Evolutionary conservation across 2,888 invertebrate genomes (phyloP).

Genomic region (Epistrophe grossulariae): DNA sequence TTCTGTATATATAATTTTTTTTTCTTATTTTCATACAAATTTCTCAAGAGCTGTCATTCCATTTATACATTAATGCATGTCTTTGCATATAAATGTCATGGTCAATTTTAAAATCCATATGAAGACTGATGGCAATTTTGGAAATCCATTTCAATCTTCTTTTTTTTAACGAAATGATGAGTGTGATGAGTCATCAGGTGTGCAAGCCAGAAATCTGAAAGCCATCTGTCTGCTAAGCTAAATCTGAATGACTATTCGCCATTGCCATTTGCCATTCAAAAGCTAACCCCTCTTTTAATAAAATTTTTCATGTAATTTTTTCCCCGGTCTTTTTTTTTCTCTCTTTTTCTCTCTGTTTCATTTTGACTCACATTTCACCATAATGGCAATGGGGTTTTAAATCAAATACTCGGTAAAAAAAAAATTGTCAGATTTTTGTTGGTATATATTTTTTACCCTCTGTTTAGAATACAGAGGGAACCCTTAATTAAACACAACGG

Average conservation of each 20-base stretch:
- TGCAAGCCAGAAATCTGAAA: conserved; percentile 46
- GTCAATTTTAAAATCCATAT: background rate
- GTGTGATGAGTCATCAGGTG: conserved; percentile 60
- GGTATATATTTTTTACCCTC: conserved; percentile 6
- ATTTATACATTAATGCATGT: background rate
- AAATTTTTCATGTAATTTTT: conserved; percentile 38
- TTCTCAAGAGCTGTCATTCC: background rate
- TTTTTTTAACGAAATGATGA: conserved; percentile 36
- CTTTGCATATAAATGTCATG: background rate
- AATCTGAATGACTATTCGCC: conserved; percentile 17
- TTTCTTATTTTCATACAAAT: background rate
- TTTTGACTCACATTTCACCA: conserved; percentile 40
- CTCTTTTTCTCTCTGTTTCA: conserved; percentile 2
- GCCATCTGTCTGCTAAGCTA: conserved; percentile 58
- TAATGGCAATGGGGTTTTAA: conserved; percentile 8
- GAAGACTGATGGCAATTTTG: background rate
- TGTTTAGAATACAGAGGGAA: conserved; percentile 20
- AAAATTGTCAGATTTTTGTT: conserved; percentile 8
- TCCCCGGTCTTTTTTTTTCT: no score
- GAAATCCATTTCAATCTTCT: conserved; percentile 33
- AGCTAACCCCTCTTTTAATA: conserved; percentile 57
- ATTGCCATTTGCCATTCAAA: conserved; percentile 28
- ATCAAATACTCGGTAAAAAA: background rate
- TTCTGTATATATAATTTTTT: background rate
- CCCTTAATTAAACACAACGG: conserved; percentile 61